A percentile compares a stretch with the other conserved stretches of the same genome.
These are phyloP conservation scores for Lysandra bellargus DNA, from an alignment of 2,888 invertebrate species.

Conservation along the genomic window DNA sequence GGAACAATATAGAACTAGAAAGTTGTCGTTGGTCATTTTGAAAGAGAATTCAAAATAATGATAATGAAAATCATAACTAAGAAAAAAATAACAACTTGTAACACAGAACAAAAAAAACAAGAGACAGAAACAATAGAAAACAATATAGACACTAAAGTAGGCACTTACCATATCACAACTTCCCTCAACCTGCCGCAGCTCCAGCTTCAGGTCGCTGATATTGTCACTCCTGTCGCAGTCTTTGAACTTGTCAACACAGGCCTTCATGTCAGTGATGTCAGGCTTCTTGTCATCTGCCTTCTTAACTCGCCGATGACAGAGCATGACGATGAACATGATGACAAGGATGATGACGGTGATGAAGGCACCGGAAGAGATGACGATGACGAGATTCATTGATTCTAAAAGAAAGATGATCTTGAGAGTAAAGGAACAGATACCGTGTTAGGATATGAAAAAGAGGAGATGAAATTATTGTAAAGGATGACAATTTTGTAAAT, in stretches of 20 bases:
- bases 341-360: constrained; percentile 89
- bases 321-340: constrained; percentile 86
- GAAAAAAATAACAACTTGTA: too few relatives aligned
- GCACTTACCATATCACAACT: constrained; percentile 85
- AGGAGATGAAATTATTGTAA: too few relatives aligned
- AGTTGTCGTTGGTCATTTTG: too few relatives aligned
- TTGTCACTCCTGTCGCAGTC: constrained; percentile 93
- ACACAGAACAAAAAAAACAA: too few relatives aligned
- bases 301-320: constrained; percentile 84
- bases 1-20: too few relatives aligned
- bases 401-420: constrained; percentile 70
- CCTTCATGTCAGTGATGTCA: constrained; percentile 69
- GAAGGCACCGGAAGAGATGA: constrained; percentile 87
- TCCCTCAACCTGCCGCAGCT: constrained; percentile 90
- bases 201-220: constrained; percentile 94
- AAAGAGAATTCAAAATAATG: too few relatives aligned
- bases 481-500: too few relatives aligned
- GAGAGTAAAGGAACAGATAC: background rate
- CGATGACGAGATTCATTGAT: constrained; percentile 87
- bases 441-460: too few relatives aligned
- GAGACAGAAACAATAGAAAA: background rate
- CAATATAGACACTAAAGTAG: constrained; percentile 37
- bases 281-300: constrained; percentile 81
- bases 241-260: constrained; percentile 73
- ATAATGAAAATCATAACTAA: too few relatives aligned